A percentile compares a stretch with the other conserved stretches of the same genome.
Conservation (phyloP, 2,797 vertebrate genomes). For the Myotis planiceps region DNA sequence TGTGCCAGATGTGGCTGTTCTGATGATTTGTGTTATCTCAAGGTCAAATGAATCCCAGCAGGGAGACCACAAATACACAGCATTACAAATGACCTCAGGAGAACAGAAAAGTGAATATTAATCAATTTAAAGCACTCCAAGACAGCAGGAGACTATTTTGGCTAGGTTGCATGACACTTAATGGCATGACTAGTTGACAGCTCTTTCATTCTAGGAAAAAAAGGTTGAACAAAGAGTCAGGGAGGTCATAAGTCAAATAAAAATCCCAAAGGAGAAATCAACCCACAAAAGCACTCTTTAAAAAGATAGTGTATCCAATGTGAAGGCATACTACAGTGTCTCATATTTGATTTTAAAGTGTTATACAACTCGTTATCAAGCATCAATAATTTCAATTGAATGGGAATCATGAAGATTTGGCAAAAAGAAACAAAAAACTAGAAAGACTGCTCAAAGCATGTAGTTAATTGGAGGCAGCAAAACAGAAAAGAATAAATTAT, state of each 20-base stretch:
- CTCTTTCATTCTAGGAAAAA: slow-evolving; percentile 48
- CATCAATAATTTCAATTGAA: background rate
- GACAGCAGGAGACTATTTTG: slow-evolving; percentile 11
- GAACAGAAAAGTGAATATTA: slow-evolving; percentile 56
- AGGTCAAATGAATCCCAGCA: slow-evolving; percentile 48
- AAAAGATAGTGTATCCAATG: background rate
- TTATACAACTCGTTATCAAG: background rate
- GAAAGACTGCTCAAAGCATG: background rate
- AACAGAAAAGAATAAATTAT: background rate
- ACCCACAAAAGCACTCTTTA: background rate
- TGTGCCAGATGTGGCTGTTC: background rate
- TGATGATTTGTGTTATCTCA: slow-evolving; percentile 22
- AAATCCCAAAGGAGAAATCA: slow-evolving; percentile 51
- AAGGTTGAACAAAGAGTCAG: background rate
- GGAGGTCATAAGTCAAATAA: slow-evolving; percentile 35
- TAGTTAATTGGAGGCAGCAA: background rate
- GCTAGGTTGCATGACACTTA: background rate
- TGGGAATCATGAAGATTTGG: background rate
- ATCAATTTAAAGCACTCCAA: slow-evolving; percentile 12
- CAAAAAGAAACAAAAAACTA: background rate
- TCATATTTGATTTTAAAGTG: slow-evolving; percentile 33
- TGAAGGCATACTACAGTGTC: background rate
- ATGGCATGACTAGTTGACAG: slow-evolving; percentile 36
- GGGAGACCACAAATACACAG: background rate
- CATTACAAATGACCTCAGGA: slow-evolving; percentile 41